Base-by-base conservation (phyloP, 2,888 invertebrate genomes). In the Hirtodrosophila cameraria region DNA sequence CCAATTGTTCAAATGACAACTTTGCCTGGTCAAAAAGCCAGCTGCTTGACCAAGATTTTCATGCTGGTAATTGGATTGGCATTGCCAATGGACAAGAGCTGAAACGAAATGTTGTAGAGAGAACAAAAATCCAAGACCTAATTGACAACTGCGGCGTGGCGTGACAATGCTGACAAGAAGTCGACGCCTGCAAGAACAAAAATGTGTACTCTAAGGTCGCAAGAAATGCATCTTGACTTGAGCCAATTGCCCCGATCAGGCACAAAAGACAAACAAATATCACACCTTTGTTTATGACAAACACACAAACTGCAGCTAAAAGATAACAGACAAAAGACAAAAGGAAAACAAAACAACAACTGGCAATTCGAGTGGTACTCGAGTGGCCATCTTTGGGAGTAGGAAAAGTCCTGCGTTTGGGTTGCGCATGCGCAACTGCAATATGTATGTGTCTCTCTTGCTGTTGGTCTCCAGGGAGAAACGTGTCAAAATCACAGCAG, bases 241-340 rank as follows among this genome's bases (percentile, higher is more conserved):
- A 80, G 83, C 86, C 83, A 84, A 84, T 84, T 84, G 86, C 73
- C 83, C 73, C 57, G 75, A 78, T 80, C 80, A 62, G 72, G 57
- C 59, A 77, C 77, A 74, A 80, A 79, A 77, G 83, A 81, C 75
- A 83, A 80, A 81, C 82, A 85, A 79, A 83, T 83, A 83, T 83
- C 82, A 82, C 83, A 85, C 83, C 79, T 83, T 83, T 83, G 80
- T 83, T 73, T 71, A 53, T 61, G 50, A 8, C 23, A 23, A 23
- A 23, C 3, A 18, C 18, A 18, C 36, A 38, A 30, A 12, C 27
- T 36, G 28, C 23, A 33, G 39, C 52, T 50, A 55, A 67, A 30
- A 31, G 57, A 36, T 28, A 15, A 60, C 5, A 36, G 50, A 25
- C 49, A n/a, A n/a, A n/a, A n/a, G n/a, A n/a, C n/a, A 45, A 70